phyloP scores from a whole-genome alignment of 2,888 invertebrate species.

The Nephrotoma flavescens region DNA sequence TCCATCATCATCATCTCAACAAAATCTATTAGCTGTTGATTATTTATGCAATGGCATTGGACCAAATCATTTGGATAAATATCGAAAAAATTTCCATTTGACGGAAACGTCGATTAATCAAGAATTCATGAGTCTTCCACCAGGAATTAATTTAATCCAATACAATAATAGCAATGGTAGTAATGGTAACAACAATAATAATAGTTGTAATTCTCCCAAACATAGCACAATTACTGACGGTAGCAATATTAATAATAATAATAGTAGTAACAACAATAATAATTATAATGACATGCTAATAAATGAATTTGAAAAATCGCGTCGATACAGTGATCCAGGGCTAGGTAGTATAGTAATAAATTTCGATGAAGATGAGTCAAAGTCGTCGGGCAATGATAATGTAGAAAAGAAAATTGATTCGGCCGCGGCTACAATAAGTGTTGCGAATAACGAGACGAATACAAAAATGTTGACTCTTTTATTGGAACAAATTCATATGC shows the following conservation, averaged over 20 bases:
- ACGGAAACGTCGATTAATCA: background rate
- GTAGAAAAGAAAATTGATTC: conserved; percentile 9
- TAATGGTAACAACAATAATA: conserved; percentile 7
- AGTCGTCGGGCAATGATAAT: background rate
- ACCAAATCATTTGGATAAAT: background rate
- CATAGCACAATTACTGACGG: background rate
- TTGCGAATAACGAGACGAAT: conserved; percentile 20
- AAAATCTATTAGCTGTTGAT: background rate
- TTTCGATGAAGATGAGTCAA: conserved; percentile 23
- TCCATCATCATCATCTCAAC: background rate
- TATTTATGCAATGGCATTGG: background rate
- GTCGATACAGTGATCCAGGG: conserved; percentile 32
- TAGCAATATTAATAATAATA: conserved; percentile 6
- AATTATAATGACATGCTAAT: conserved; percentile 1
- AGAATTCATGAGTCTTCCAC: conserved; percentile 55
- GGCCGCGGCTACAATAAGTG: conserved; percentile 14
- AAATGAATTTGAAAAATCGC: conserved; percentile 16
- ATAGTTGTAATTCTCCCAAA: conserved; percentile 1
- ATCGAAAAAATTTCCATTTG: background rate
- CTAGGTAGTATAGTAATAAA: conserved; percentile 28
- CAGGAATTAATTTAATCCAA: conserved; percentile 39
- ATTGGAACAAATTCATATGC: conserved; percentile 54
- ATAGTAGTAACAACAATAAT: conserved; percentile 10
- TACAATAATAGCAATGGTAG: background rate
- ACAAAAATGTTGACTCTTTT: conserved; percentile 35